phyloP scores from a whole-genome alignment of 2,113 vertebrate species.

The Scytalopus superciliaris region DNA sequence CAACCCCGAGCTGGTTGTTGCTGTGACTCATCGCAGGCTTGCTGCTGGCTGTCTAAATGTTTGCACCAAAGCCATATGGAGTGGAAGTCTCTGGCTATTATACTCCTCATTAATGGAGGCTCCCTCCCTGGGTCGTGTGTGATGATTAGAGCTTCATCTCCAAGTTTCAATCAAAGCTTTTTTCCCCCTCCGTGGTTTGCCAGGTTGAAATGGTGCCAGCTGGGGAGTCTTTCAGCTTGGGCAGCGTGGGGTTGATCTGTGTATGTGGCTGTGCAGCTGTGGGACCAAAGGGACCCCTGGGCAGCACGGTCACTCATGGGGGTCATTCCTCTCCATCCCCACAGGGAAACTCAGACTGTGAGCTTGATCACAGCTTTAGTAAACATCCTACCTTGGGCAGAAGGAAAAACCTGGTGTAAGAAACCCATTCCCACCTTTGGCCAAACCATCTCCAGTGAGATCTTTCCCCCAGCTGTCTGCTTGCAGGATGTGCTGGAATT shows the following conservation, averaged over 20 bases:
- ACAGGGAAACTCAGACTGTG: neutral
- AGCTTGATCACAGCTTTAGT: neutral
- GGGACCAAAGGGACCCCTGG: neutral
- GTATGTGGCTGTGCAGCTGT: neutral
- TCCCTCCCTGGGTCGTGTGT: neutral
- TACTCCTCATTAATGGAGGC: neutral
- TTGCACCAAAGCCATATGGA: neutral
- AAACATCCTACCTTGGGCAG: neutral
- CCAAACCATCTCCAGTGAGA: neutral
- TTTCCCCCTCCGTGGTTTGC: neutral
- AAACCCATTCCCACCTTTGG: neutral
- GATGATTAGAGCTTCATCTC: neutral
- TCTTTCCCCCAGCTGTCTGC: neutral
- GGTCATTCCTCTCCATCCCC: neutral
- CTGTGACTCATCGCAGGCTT: conserved; percentile 14
- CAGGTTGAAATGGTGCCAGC: neutral
- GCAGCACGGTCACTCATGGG: fast-evolving
- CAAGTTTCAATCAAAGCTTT: neutral
- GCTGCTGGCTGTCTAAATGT: conserved; percentile 34
- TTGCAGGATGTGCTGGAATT: neutral
- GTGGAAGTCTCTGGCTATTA: neutral
- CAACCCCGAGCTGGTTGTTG: neutral
- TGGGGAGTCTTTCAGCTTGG: neutral
- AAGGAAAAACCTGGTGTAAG: neutral
- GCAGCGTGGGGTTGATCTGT: neutral